These are phyloP conservation scores for Petroica traversi DNA, from an alignment of 2,113 vertebrate species.

Conservation along the genomic window DNA sequence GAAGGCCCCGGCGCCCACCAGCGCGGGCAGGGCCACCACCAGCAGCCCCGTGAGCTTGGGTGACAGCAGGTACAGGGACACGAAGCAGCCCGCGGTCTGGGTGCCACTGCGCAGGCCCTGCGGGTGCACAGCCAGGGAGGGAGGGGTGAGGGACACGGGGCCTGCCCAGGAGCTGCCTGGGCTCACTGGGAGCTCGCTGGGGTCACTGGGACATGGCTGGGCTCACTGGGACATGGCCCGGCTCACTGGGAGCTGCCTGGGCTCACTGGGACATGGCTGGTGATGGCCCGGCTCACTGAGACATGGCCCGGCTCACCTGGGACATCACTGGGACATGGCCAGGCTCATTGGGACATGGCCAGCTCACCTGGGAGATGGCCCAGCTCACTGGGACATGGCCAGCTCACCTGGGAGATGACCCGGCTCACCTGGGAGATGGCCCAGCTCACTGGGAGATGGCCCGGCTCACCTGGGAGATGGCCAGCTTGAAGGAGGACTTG, in stretches of 20 bases:
- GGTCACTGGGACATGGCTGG: no score
- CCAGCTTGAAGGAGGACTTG: slow-evolving; percentile 94
- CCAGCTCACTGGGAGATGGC: slow-evolving; percentile 76
- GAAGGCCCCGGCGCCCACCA: slow-evolving; percentile 84
- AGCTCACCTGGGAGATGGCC: no score
- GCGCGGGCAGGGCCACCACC: slow-evolving; percentile 79
- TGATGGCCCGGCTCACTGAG: no score
- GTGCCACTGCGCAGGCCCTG: slow-evolving; percentile 86
- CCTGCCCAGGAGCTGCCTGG: background rate
- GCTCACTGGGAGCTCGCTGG: slow-evolving; percentile 86
- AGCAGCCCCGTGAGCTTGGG: slow-evolving; percentile 87
- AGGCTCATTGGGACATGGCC: no score
- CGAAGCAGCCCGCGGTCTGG: slow-evolving; percentile 86
- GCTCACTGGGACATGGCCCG: no score
- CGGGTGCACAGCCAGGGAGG: no score
- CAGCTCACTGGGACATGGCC: slow-evolving; percentile 84
- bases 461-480: slow-evolving; percentile 85
- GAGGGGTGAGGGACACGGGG: fast-evolving
- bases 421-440: slow-evolving; percentile 51
- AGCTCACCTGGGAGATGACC: slow-evolving; percentile 80
- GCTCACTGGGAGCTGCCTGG: slow-evolving; percentile 85
- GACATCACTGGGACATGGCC: slow-evolving; percentile 80
- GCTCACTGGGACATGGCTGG: no score
- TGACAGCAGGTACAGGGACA: slow-evolving; percentile 90
- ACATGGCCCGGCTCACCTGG: slow-evolving; percentile 74